phyloP scores from a whole-genome alignment of 2,113 vertebrate genomes.

The Argyrosomus japonicus region DNA sequence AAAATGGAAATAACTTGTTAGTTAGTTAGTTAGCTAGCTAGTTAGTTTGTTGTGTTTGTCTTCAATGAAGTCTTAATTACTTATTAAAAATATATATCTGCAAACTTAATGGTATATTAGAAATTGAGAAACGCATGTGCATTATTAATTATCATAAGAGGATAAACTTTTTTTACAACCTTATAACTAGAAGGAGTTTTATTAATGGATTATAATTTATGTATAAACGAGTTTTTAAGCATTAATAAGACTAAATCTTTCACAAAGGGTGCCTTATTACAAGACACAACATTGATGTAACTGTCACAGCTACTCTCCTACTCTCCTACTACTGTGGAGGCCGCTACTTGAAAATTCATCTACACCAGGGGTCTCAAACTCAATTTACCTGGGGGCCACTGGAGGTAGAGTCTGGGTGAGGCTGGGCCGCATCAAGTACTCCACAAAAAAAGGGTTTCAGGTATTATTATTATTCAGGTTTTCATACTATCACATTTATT shows the following conservation, averaged over 20 bases:
- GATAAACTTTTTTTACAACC: neutral
- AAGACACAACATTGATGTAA: neutral
- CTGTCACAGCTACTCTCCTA: neutral
- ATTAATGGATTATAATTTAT: neutral
- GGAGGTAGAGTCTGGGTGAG: too few species aligned
- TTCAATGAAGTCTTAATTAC: neutral
- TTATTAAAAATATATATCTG: neutral
- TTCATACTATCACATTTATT: too few species aligned
- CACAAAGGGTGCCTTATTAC: neutral
- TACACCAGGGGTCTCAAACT: too few species aligned
- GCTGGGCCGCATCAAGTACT: too few species aligned
- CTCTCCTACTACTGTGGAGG: slow-evolving; percentile 10
- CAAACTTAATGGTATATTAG: neutral
- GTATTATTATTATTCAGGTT: too few species aligned
- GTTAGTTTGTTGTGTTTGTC: too few species aligned
- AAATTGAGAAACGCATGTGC: neutral
- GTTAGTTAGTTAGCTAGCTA: too few species aligned
- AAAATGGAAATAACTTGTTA: neutral
- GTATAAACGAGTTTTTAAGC: neutral
- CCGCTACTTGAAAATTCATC: slow-evolving; percentile 16
- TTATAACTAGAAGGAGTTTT: neutral
- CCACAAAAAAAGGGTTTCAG: too few species aligned
- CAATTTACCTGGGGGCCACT: too few species aligned
- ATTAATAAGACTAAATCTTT: neutral
- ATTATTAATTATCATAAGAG: neutral